Evolutionary conservation across 2,797 vertebrate genomes (phyloP), one percentile per base, ranked within the genome.

Genomic region (Acridotheres tristis): DNA sequence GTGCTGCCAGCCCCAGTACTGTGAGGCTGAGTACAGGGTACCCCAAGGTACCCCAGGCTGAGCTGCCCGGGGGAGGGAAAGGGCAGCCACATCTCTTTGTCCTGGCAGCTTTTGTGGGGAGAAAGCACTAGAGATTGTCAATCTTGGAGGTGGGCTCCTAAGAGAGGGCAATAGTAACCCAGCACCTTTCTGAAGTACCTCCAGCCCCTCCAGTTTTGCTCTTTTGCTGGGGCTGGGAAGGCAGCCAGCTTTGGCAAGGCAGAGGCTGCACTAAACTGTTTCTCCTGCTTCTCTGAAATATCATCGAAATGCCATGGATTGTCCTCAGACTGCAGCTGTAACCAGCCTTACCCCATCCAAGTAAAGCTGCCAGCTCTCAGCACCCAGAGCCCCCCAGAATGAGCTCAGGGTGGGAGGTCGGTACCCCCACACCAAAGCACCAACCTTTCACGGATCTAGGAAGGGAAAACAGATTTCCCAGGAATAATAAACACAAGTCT

Each of bases 131-230:
- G 22, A 42, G 19, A 57, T 3, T 5, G 13, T 53, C 30, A 36
- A 30, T 59, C 25, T 66, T 48, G 34, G 26, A 78, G 30, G 11
- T 29, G 16, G 21, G 59, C 22, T 54, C 34, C 40, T 42, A 16
- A 72, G 22, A 58, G 16, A 59, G 23, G 34, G 42, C 2, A 38
- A 12, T 0, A 1, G 21, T 3, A 36, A 74, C 20, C 17, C 62
- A 48, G 42, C 13, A 53, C 7, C 81, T 34, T 47, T 7, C 26
- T 15, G 1, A 58, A 34, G 51, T 7, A 54, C n/a, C 72, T 90
- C 67, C 75, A 73, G 48, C 13, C 20, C 45, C 48, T 58, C 54
- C 1, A 2, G 17, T 45, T 69, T 66, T 82, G 65, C 45, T 88
- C 59, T 55, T 50, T 69, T 59, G 50, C 53, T 2, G 1, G 57